Conservation (phyloP, 2,113 vertebrate genomes). For the Bujurquina vittata region DNA sequence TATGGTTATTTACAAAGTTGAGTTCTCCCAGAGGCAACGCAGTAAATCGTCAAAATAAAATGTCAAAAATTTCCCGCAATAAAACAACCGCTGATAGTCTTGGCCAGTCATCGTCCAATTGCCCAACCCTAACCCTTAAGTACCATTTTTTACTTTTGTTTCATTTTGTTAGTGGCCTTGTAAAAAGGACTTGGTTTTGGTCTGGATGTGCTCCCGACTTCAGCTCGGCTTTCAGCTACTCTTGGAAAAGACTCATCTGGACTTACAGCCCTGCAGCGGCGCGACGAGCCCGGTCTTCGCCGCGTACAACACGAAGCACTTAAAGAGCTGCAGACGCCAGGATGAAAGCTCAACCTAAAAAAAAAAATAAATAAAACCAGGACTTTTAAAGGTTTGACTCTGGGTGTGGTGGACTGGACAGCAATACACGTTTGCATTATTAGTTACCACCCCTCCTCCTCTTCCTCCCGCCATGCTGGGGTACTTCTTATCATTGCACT, state of each 20-base stretch:
- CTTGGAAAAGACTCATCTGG: not conserved
- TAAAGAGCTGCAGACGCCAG: conserved; percentile 21
- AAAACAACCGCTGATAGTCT: not conserved
- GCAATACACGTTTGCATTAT: conserved; percentile 24
- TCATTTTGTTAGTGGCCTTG: not conserved
- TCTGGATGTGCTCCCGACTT: not conserved
- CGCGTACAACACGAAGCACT: conserved; percentile 58
- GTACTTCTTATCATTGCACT: conserved; percentile 85
- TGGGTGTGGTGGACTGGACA: conserved; percentile 34
- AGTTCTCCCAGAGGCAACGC: too few species aligned
- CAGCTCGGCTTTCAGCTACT: not conserved
- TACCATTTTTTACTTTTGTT: not conserved
- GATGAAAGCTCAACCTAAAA: conserved; percentile 7
- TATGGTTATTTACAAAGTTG: not conserved
- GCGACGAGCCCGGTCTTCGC: not conserved
- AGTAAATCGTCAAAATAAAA: not conserved
- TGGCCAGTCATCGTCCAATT: not conserved
- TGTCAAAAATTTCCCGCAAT: not conserved
- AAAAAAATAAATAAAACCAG: not conserved
- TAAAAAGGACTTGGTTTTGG: not conserved
- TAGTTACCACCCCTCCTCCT: not conserved
- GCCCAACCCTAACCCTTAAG: not conserved
- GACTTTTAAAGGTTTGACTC: conserved; percentile 16
- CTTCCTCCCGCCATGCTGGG: conserved; percentile 8
- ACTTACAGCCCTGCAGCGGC: conserved; percentile 4